Evolutionary conservation across 2,888 invertebrate genomes (phyloP).

Genomic region (Pecten maximus): DNA sequence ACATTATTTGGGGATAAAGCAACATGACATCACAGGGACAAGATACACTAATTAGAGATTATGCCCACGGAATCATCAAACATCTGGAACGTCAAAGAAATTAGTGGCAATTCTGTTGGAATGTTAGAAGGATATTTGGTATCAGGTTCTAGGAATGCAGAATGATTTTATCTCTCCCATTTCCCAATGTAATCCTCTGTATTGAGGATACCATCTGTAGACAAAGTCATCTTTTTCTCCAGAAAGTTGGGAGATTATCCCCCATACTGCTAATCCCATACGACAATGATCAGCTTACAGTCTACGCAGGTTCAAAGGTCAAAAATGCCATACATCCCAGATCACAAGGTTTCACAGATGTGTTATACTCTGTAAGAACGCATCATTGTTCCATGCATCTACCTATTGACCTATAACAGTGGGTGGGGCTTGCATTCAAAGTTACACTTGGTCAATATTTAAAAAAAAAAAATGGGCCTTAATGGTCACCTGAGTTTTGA

Average conservation of each 20-base stretch:
- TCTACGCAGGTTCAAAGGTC: not conserved
- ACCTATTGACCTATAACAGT: not conserved
- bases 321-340: not conserved
- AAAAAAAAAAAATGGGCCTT: too few species aligned
- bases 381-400: not conserved
- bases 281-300: not conserved
- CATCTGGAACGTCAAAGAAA: conserved; percentile 14
- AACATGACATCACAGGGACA: conserved; percentile 1
- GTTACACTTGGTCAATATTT: too few species aligned
- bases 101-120: not conserved
- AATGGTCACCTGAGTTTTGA: too few species aligned
- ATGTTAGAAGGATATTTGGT: not conserved
- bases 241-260: not conserved
- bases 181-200: not conserved
- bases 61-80: not conserved
- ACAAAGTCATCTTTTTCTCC: not conserved
- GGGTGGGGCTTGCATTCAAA: not conserved
- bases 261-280: not conserved
- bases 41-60: not conserved
- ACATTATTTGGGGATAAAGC: not conserved
- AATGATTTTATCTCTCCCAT: not conserved
- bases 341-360: not conserved
- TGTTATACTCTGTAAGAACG: not conserved
- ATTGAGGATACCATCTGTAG: not conserved
- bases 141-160: not conserved